phyloP scores from a whole-genome alignment of 2,888 invertebrate genomes.

The Tethea ocularis region DNA sequence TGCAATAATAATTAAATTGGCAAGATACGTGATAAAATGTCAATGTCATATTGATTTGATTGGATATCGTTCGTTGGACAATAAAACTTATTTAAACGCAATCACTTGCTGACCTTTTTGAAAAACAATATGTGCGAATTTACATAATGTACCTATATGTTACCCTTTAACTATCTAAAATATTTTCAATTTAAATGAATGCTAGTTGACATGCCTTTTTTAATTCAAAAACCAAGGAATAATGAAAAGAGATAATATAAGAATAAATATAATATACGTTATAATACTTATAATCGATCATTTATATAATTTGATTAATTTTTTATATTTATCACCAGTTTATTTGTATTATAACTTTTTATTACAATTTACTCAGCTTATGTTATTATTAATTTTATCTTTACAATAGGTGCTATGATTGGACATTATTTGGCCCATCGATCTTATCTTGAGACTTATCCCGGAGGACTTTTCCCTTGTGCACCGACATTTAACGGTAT shows the following conservation, averaged over 20 bases:
- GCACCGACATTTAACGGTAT: constrained; percentile 68
- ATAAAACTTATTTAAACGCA: constrained; percentile 24
- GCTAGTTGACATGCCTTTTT: neutral
- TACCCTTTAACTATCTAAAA: constrained; percentile 6
- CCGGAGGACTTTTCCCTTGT: constrained; percentile 38
- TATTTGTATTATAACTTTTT: no score
- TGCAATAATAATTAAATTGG: constrained; percentile 23
- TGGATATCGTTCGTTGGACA: constrained; percentile 18
- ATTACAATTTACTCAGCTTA: no score
- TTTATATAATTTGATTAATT: no score
- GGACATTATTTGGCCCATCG: constrained; percentile 13
- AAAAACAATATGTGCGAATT: neutral
- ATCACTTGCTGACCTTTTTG: constrained; percentile 25
- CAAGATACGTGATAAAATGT: constrained; percentile 27
- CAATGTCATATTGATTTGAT: constrained; percentile 24
- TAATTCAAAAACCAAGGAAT: neutral
- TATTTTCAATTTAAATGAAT: neutral
- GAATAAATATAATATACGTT: no score
- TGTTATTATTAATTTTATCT: no score
- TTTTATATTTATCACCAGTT: no score
- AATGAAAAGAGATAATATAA: no score
- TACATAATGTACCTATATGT: neutral
- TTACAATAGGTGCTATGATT: no score
- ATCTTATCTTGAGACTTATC: constrained; percentile 48
- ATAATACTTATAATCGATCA: no score